Base-by-base conservation (phyloP, 2,888 invertebrate genomes). In the Drosophila neotestacea region DNA sequence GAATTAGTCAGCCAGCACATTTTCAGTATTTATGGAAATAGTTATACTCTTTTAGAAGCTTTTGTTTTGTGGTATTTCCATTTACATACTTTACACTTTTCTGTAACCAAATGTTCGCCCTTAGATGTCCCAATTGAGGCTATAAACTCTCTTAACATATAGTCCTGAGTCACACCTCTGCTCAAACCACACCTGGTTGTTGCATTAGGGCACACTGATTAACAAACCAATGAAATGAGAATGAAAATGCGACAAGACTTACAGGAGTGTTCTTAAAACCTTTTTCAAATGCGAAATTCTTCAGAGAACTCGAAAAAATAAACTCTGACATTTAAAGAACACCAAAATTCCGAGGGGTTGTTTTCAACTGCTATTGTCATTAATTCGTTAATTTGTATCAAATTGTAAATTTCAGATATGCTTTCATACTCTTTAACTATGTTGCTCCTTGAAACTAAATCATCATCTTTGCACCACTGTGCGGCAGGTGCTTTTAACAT, bases 401-500 rank as follows among this genome's bases (percentile, higher is more conserved):
- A 22, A 22, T 22, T 22, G 22, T 22, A 22, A 22, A 34, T 22
- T 50, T 2, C 2, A 13, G 16, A 22, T 10, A 6, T n/a, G 11
- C 6, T 22, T 4, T 3, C 3, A 46, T n/a, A 11, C 36, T 50
- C 4, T 48, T 32, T 16, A 27, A 41, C 3, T 7, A 16, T 9
- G 4, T 41, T 4, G 16, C 7, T 9, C 9, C 3, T 4, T 22
- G 16, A 4, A 9, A 9, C 16, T 6, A 2, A 11, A 11, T 1
- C 34, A 44, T 32, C 4, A 6, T 10, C n/a, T 46, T 7, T 36
- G 36, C 9, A 16, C 67, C 73, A 74, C 42, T 44, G 79, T 74
- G 46, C 62, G 30, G 34, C 48, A 44, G 41, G 28, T 55, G 77
- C 67, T 86, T 73, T 87, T 70, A 78, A 60, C 61, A 56, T 67